Conservation (phyloP, 2,113 vertebrate species). For the Todiramphus saurophagus region DNA sequence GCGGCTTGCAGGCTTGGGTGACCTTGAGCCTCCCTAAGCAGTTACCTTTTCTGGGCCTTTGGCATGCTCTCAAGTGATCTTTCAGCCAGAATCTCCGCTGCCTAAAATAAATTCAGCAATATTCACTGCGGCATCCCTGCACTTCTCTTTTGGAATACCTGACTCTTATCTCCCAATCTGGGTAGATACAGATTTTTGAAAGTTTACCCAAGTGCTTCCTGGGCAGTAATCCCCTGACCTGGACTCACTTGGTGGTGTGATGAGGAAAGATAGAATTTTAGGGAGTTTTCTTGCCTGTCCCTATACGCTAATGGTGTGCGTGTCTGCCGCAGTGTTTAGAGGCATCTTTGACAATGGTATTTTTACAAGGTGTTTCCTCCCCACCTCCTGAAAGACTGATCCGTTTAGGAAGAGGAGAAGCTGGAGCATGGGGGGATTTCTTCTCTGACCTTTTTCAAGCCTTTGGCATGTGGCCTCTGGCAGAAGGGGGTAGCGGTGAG, state of each 20-base stretch:
- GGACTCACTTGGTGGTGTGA: background rate
- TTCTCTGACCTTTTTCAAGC: background rate
- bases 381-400: background rate
- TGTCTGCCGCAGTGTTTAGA: background rate
- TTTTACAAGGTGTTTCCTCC: background rate
- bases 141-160: background rate
- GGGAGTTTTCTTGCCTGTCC: background rate
- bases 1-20: background rate
- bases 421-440: background rate
- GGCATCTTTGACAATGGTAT: background rate
- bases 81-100: background rate
- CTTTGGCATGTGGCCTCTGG: background rate
- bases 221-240: background rate
- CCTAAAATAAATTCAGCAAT: constrained; percentile 55
- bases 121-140: background rate
- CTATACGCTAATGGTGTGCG: background rate
- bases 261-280: background rate
- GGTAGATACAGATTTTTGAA: background rate
- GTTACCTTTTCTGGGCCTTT: constrained; percentile 61
- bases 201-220: background rate
- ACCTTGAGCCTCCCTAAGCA: constrained; percentile 40
- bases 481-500: background rate
- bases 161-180: background rate
- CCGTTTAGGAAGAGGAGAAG: background rate
- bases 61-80: constrained; percentile 33